Conservation (phyloP, 2,113 vertebrate genomes). For the Ophthalmolycus amberensis region DNA sequence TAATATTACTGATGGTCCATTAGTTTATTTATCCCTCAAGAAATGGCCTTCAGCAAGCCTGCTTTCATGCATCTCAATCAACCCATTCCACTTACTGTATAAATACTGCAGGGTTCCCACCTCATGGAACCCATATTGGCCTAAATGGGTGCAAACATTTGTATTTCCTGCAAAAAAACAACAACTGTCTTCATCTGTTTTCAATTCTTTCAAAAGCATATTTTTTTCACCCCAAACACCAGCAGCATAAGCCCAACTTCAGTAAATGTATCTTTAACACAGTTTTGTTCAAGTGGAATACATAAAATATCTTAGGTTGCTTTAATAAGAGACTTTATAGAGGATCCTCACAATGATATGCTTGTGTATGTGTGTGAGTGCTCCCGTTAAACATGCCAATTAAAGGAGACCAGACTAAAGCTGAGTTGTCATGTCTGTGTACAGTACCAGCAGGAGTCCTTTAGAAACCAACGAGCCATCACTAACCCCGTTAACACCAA, state of each 20-base stretch:
- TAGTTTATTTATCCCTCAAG: background rate
- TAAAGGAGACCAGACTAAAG: conserved; percentile 67
- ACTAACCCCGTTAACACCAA: conserved; percentile 96
- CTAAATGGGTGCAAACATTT: conserved; percentile 3
- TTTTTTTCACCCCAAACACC: background rate
- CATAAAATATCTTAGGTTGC: background rate
- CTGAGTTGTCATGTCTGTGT: conserved; percentile 79
- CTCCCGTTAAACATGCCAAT: conserved; percentile 65
- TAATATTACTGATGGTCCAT: background rate
- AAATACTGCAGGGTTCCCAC: background rate
- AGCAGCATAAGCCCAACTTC: background rate
- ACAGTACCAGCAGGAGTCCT: conserved; percentile 91
- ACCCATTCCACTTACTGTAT: background rate
- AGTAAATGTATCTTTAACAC: background rate
- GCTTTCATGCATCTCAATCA: conserved; percentile 13
- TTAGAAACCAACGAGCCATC: conserved; percentile 92
- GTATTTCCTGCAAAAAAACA: background rate
- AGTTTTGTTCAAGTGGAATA: background rate
- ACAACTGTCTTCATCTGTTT: background rate
- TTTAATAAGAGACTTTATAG: background rate
- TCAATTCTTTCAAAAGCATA: background rate
- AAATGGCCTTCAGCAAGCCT: background rate
- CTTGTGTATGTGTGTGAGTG: background rate
- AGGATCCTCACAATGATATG: conserved; percentile 3
- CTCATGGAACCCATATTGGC: background rate